Percentiles rank a stretch among this genome's conserved stretches.
Evolutionary conservation across 2,888 invertebrate species (phyloP).

Genomic region (Nemurella pictetii): DNA sequence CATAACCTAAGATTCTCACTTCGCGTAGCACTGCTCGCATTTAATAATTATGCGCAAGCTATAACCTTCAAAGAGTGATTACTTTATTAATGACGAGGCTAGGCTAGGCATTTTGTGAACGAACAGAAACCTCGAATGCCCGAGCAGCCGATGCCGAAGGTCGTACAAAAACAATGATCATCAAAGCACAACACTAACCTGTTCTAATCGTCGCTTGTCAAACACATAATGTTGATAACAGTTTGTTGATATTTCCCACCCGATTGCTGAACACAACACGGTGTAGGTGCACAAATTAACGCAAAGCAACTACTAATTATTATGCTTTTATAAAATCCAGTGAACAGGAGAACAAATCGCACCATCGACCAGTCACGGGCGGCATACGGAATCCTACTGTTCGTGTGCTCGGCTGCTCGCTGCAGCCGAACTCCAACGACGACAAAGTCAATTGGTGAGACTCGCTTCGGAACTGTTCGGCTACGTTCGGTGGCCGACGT

Average conservation of each 20-base stretch:
- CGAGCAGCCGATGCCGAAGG: not conserved
- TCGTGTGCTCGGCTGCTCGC: slow-evolving; percentile 11
- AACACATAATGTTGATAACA: not conserved
- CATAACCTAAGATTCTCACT: not conserved
- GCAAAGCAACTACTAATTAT: slow-evolving; percentile 21
- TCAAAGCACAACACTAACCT: slow-evolving; percentile 17
- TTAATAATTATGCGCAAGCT: not conserved
- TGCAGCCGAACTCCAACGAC: slow-evolving; percentile 9
- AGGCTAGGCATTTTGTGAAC: not conserved
- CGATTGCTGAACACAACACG: slow-evolving; percentile 16
- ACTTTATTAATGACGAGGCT: slow-evolving; percentile 15
- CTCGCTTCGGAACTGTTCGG: slow-evolving; percentile 39
- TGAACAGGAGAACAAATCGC: slow-evolving; percentile 13
- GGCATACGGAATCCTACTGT: slow-evolving; percentile 41
- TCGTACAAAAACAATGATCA: not conserved
- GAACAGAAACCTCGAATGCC: slow-evolving; percentile 4
- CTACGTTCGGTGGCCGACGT: slow-evolving; percentile 35
- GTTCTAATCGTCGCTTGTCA: not conserved
- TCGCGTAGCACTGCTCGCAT: not conserved
- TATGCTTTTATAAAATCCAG: slow-evolving; percentile 15
- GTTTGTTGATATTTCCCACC: slow-evolving; percentile 21
- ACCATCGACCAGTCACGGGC: slow-evolving; percentile 39
- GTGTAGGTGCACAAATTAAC: slow-evolving; percentile 5
- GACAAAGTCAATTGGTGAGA: slow-evolving; percentile 39
- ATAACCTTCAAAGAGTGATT: slow-evolving; percentile 10